Evolutionary conservation across 1,140 invertebrate species (phyloP), one percentile per base, ranked within the genome.

Genomic region (Drosophila simulans): DNA sequence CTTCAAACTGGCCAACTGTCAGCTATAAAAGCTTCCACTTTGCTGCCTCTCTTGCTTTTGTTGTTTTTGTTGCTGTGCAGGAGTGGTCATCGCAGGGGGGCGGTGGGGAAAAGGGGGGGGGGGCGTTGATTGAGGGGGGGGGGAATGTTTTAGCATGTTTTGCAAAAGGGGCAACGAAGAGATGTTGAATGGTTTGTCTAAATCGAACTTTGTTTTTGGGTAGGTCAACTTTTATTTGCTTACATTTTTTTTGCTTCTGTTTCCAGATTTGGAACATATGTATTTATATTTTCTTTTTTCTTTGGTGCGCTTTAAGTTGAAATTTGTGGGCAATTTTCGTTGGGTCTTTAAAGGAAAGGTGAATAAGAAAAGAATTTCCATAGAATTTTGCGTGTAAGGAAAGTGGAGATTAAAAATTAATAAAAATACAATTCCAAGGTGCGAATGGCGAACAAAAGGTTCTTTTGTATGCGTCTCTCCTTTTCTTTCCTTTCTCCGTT

Each of bases 1-100:
- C 57, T 60, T 75, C 55, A 54, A 73, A 72, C 68, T 59, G 69
- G 57, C 34, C 45, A 71, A 72, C 66, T 71, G 66, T 51, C 65
- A 56, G 80, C 74, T 60, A 74, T 79, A 84, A 79, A 83, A 74
- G 46, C 63, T 46, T 71, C 75, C 80, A 81, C 43, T 64, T 62
- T 63, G 59, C 59, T 42, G 25, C 37, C 31, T 25, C n/a, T 40
- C 12, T n/a, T 51, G 13, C 15, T 52, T 4, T 37, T 51, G 25
- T 31, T 49, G 1, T 11, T n/a, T 17, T 56, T 59, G 11, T 43
- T 63, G 31, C 31, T 51, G 37, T 27, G 17, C 13, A 39, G 22
- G 15, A 77, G 70, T 53, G 59, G 53, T 54, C 72, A 64, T 70
- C 37, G 58, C 22, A 39, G 43, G 48, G 37, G 20, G 42, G 53